Percentiles rank a stretch among this genome's conserved stretches.
Evolutionary conservation across 2,113 vertebrate genomes (phyloP).

Genomic region (Catharus fuscescens): DNA sequence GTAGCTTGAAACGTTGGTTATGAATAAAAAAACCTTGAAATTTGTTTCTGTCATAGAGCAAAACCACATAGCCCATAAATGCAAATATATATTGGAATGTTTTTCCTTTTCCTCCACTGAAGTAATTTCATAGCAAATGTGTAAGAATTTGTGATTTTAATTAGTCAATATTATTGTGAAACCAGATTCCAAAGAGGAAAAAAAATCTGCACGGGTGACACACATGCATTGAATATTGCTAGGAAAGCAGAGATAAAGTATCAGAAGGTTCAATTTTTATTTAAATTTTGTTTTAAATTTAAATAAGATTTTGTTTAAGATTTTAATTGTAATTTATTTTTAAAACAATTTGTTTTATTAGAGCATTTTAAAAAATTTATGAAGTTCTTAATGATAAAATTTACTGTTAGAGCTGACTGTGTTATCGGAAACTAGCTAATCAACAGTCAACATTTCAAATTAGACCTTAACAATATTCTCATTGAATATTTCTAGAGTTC

Average conservation of each 20-base stretch:
- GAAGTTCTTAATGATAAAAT: not conserved
- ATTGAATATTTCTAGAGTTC: not conserved
- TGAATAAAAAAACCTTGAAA: not conserved
- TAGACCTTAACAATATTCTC: not conserved
- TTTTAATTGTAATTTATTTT: no score
- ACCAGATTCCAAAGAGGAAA: not conserved
- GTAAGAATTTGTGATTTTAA: not conserved
- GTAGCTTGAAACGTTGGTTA: not conserved
- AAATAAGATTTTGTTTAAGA: not conserved
- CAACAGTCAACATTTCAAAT: not conserved
- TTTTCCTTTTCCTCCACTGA: not conserved
- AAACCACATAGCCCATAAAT: not conserved
- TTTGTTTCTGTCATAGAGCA: not conserved
- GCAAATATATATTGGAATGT: not conserved
- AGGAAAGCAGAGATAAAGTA: not conserved
- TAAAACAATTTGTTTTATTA: not conserved
- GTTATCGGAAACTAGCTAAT: not conserved
- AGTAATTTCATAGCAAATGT: not conserved
- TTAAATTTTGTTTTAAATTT: not conserved
- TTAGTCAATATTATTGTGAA: not conserved
- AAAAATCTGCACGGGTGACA: not conserved
- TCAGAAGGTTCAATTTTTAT: not conserved
- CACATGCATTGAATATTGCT: not conserved
- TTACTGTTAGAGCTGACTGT: not conserved
- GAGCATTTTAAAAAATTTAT: not conserved